Percentiles rank a stretch among this genome's conserved stretches.
phyloP scores from a whole-genome alignment of 2,888 invertebrate genomes.

The Pyrochroa serraticornis region DNA sequence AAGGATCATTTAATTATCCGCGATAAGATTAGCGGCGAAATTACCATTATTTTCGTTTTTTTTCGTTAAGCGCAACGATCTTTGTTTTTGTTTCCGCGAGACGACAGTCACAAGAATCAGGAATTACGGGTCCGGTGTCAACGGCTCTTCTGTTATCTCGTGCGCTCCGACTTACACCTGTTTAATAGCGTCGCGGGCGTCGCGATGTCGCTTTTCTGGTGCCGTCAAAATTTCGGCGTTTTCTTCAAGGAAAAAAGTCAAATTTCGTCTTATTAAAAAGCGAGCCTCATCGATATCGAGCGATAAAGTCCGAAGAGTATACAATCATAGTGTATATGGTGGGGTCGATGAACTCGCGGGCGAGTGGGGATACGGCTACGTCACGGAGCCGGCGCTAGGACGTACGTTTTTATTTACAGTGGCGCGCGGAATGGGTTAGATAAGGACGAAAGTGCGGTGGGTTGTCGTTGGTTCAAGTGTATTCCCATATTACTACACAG shows the following conservation, averaged over 20 bases:
- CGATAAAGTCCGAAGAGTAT: slow-evolving; percentile 38
- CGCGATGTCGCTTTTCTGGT: not conserved
- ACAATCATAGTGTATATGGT: slow-evolving; percentile 51
- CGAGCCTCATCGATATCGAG: slow-evolving; percentile 43
- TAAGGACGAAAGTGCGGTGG: slow-evolving; percentile 34
- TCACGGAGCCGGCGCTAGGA: slow-evolving; percentile 52
- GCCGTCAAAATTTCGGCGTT: no score
- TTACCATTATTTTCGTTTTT: no score
- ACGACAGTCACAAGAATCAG: no score
- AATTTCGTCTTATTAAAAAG: slow-evolving; percentile 36
- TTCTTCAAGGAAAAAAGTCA: slow-evolving; percentile 22
- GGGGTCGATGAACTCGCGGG: slow-evolving; percentile 52
- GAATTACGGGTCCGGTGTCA: slow-evolving; percentile 18
- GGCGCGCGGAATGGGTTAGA: slow-evolving; percentile 30
- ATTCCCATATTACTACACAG: slow-evolving; percentile 56
- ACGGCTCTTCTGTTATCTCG: slow-evolving; percentile 25
- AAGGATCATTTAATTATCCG: no score
- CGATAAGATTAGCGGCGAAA: no score
- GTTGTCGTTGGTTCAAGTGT: slow-evolving; percentile 36
- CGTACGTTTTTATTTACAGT: slow-evolving; percentile 45
- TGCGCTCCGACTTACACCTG: not conserved
- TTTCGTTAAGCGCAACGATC: no score
- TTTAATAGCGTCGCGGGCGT: slow-evolving; percentile 5
- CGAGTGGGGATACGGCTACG: slow-evolving; percentile 52
- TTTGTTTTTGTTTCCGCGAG: no score